phyloP scores from a whole-genome alignment of 2,888 invertebrate species.

The Cataglyphis cursor region DNA sequence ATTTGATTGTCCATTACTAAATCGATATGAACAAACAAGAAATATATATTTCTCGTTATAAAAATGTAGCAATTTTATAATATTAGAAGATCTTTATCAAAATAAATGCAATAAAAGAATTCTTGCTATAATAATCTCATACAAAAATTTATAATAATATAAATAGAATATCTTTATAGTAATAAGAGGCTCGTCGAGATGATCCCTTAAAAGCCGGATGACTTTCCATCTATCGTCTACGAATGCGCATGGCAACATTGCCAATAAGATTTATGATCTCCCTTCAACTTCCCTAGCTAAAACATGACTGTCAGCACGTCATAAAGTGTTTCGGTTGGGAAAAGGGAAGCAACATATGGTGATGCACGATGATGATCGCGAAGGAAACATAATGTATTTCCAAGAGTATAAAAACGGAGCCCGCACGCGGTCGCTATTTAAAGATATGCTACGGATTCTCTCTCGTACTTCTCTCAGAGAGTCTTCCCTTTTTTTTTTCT shows the following conservation, averaged over 20 bases:
- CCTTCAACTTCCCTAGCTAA: conserved; percentile 78
- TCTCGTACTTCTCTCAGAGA: background rate
- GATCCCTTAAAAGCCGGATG: conserved; percentile 32
- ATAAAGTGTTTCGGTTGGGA: conserved; percentile 72
- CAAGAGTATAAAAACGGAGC: conserved; percentile 30
- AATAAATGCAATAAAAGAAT: conserved; percentile 5
- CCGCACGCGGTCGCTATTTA: conserved; percentile 60
- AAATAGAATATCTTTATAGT: background rate
- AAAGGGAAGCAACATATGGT: conserved; percentile 76
- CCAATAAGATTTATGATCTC: conserved; percentile 69
- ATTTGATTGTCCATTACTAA: no score
- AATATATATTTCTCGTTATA: background rate
- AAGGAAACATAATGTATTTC: conserved; percentile 71
- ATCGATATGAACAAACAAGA: background rate
- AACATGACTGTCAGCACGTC: conserved; percentile 80
- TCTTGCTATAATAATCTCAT: conserved; percentile 1
- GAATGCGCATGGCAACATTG: conserved; percentile 2
- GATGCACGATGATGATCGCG: conserved; percentile 74
- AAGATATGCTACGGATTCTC: conserved; percentile 35
- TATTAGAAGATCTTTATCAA: background rate
- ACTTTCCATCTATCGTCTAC: conserved; percentile 19
- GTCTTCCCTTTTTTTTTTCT: conserved; percentile 12
- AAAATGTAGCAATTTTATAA: background rate
- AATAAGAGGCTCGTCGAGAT: background rate
- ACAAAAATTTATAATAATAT: background rate